Evolutionary conservation across 2,888 invertebrate species (phyloP).

Genomic region (Ypsolopha scabrella): DNA sequence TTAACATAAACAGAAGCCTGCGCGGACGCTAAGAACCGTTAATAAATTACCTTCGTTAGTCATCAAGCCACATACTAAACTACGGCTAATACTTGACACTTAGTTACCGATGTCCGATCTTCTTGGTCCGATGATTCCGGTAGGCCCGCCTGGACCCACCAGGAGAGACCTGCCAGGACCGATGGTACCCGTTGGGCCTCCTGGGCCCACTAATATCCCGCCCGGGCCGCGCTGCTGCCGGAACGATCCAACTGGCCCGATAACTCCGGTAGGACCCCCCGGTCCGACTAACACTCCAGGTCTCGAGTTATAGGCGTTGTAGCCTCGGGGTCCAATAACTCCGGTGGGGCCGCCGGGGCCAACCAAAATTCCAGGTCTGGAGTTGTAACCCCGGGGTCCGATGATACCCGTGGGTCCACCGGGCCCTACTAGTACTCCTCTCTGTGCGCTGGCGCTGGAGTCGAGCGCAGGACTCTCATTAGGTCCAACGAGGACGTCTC

Average conservation of each 20-base stretch:
- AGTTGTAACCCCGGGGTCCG: too few relatives aligned
- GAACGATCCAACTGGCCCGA: slow-evolving; percentile 6
- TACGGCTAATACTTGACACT: slow-evolving; percentile 11
- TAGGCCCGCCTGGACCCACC: slow-evolving; percentile 36
- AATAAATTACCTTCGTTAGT: background rate
- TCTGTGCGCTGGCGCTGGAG: slow-evolving; percentile 19
- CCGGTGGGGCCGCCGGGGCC: slow-evolving; percentile 8
- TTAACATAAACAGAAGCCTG: background rate
- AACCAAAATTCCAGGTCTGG: slow-evolving; percentile 5
- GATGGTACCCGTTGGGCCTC: slow-evolving; percentile 47
- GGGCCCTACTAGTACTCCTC: slow-evolving; percentile 11
- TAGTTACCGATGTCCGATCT: slow-evolving; percentile 43
- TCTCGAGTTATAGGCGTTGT: background rate
- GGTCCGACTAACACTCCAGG: slow-evolving; percentile 30
- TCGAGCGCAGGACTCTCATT: background rate
- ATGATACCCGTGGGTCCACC: slow-evolving; percentile 4
- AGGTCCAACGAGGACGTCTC: slow-evolving; percentile 2
- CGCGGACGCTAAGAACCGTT: background rate
- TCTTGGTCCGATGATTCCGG: slow-evolving; percentile 11
- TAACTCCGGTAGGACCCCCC: slow-evolving; percentile 20
- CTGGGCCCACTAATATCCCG: slow-evolving; percentile 48
- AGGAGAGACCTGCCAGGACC: slow-evolving; percentile 23
- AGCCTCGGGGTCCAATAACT: background rate
- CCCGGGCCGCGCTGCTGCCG: background rate
- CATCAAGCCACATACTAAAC: background rate